Conservation (phyloP, 2,797 vertebrate genomes). For the Lophotriccus pileatus region DNA sequence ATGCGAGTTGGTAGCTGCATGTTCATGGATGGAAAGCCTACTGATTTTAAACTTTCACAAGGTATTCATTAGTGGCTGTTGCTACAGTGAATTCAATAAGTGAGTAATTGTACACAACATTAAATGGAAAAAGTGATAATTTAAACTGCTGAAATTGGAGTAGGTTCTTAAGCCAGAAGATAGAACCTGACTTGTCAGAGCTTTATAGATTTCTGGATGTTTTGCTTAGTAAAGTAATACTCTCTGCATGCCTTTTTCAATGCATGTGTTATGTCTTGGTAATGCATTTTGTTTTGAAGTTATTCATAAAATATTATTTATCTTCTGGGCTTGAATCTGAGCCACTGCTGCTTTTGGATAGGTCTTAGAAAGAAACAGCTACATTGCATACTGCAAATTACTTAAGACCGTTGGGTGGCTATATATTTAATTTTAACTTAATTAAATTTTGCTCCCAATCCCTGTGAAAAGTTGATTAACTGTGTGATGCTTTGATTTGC, state of each 20-base stretch:
- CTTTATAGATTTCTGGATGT: neutral
- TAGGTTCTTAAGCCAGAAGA: neutral
- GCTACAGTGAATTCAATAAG: neutral
- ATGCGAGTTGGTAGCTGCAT: neutral
- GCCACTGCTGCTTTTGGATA: neutral
- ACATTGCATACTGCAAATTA: neutral
- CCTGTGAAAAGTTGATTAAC: conserved; percentile 11
- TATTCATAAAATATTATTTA: neutral
- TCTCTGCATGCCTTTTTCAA: neutral
- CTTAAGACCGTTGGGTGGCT: neutral
- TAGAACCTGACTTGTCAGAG: neutral
- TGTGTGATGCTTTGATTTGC: conserved; percentile 45
- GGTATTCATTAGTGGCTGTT: neutral
- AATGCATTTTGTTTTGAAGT: neutral
- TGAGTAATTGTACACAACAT: neutral
- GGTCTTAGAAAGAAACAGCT: neutral
- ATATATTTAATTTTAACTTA: neutral
- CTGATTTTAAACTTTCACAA: neutral
- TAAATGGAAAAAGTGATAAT: neutral
- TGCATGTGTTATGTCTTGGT: neutral
- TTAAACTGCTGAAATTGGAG: neutral
- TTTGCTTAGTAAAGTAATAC: neutral
- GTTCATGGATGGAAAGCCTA: neutral
- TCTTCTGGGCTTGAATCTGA: neutral
- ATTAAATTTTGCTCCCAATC: neutral